A percentile compares a stretch with the other conserved stretches of the same genome.
phyloP scores from a whole-genome alignment of 2,888 invertebrate genomes.

The Schrankia costaestrigalis region DNA sequence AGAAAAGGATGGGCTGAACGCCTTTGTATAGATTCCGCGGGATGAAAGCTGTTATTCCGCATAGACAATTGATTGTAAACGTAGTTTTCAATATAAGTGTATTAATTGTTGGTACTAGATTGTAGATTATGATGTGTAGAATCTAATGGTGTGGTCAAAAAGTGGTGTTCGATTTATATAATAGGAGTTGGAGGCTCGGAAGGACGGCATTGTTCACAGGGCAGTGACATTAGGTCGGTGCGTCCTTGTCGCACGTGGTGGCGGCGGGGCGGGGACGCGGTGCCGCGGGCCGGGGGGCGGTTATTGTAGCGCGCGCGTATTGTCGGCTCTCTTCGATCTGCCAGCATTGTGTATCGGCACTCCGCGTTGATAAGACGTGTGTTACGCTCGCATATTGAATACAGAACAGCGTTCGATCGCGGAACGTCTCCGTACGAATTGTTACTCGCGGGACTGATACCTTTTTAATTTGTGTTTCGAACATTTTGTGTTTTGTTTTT shows the following conservation, averaged over 20 bases:
- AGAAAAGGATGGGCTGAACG: slow-evolving; percentile 74
- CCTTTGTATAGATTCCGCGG: slow-evolving; percentile 77
- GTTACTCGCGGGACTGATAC: slow-evolving; percentile 42
- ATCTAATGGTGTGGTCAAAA: slow-evolving; percentile 20
- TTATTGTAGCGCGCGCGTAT: slow-evolving; percentile 80
- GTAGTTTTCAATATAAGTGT: slow-evolving; percentile 46
- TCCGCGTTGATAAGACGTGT: slow-evolving; percentile 63
- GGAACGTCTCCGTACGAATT: slow-evolving; percentile 47
- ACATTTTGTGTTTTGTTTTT: slow-evolving; percentile 43
- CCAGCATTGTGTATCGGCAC: slow-evolving; percentile 74
- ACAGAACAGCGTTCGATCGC: slow-evolving; percentile 58
- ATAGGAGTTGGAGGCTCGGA: slow-evolving; percentile 39
- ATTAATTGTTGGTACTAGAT: slow-evolving; percentile 29
- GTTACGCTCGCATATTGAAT: slow-evolving; percentile 45
- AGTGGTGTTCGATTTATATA: slow-evolving; percentile 48
- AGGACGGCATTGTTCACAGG: slow-evolving; percentile 77
- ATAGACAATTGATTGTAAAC: slow-evolving; percentile 75
- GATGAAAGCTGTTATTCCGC: slow-evolving; percentile 70
- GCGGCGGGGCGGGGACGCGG: slow-evolving; percentile 64
- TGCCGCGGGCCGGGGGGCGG: slow-evolving; percentile 66
- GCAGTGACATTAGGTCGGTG: slow-evolving; percentile 79
- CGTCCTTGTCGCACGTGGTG: slow-evolving; percentile 74
- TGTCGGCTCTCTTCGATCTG: slow-evolving; percentile 78
- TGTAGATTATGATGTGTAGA: slow-evolving; percentile 10
- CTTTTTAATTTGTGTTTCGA: slow-evolving; percentile 50